These are phyloP conservation scores for Paralichthys olivaceus DNA, from an alignment of 2,113 vertebrate species.

Conservation along the genomic window DNA sequence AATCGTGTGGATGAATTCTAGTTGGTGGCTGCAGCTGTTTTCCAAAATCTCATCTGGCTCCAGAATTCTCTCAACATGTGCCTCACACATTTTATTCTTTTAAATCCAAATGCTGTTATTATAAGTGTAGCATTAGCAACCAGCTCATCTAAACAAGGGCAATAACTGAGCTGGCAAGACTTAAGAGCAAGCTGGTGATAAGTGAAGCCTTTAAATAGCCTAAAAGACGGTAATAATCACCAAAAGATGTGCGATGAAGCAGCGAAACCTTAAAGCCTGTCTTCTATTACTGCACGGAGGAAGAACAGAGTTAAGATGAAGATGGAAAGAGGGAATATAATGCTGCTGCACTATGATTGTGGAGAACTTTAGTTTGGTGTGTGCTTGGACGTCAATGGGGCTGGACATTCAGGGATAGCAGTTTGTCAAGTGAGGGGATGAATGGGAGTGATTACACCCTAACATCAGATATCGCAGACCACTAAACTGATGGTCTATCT, in stretches of 20 bases:
- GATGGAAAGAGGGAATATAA: conserved; percentile 41
- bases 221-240: conserved; percentile 64
- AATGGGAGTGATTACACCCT: conserved; percentile 80
- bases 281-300: conserved; percentile 41
- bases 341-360: neutral
- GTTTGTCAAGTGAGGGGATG: conserved; percentile 42
- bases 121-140: conserved; percentile 65
- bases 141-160: conserved; percentile 67
- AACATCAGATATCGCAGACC: conserved; percentile 76
- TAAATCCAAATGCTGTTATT: conserved; percentile 41
- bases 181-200: conserved; percentile 56
- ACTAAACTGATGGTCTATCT: conserved; percentile 83
- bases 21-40: conserved; percentile 50
- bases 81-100: conserved; percentile 70
- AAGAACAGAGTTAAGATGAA: conserved; percentile 26
- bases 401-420: conserved; percentile 46
- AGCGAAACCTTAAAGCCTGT: conserved; percentile 35
- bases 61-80: conserved; percentile 66
- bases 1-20: conserved; percentile 49
- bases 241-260: conserved; percentile 73
- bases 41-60: conserved; percentile 32
- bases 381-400: conserved; percentile 14
- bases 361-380: conserved; percentile 18
- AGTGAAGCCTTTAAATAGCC: conserved; percentile 34
- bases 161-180: conserved; percentile 70